phyloP scores from a whole-genome alignment of 2,113 vertebrate genomes.

The Columba janthina region DNA sequence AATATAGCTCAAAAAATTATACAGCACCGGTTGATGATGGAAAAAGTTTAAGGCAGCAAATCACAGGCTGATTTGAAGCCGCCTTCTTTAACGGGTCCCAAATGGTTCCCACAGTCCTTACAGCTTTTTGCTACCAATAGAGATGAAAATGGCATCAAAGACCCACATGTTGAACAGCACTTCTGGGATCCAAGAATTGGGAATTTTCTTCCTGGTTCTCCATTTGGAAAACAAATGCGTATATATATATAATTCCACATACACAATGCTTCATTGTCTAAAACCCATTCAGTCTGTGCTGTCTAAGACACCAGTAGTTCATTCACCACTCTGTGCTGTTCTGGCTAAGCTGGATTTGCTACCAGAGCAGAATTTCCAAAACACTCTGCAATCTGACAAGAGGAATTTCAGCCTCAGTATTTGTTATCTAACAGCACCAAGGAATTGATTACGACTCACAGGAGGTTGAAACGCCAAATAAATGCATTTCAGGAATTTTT shows the following conservation, averaged over 20 bases:
- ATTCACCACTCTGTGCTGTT: not conserved
- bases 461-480: not conserved
- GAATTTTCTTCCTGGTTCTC: not conserved
- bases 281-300: not conserved
- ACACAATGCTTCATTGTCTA: not conserved
- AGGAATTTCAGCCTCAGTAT: not conserved
- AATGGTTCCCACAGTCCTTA: not conserved
- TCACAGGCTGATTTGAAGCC: not conserved
- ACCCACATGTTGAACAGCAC: accelerated
- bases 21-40: not conserved
- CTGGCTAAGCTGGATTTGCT: not conserved
- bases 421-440: not conserved
- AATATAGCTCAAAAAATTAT: not conserved
- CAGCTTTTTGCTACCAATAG: not conserved
- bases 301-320: not conserved
- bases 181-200: not conserved
- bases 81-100: not conserved
- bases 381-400: not conserved
- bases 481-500: not conserved
- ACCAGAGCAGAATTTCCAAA: not conserved
- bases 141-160: not conserved
- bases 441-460: not conserved
- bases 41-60: not conserved
- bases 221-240: not conserved
- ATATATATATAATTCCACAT: not conserved